Conservation (phyloP, 2,888 invertebrate genomes). For the Ectobius pallidus region DNA sequence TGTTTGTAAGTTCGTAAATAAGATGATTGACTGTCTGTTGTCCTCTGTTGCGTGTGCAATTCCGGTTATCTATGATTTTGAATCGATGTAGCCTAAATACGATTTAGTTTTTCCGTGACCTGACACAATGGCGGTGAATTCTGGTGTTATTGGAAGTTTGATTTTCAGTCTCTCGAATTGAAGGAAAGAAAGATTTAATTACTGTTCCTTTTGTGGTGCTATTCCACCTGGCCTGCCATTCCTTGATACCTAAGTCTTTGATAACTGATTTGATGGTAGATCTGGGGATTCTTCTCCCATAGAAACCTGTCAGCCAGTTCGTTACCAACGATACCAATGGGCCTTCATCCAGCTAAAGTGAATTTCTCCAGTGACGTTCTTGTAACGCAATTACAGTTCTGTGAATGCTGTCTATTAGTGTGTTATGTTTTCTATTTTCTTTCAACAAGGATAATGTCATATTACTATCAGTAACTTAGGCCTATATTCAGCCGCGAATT, state of each 20-base stretch:
- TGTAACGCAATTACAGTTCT: neutral
- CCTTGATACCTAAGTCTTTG: neutral
- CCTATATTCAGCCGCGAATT: too few species aligned
- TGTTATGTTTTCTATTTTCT: neutral
- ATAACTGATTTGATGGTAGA: neutral
- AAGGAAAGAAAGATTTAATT: too few species aligned
- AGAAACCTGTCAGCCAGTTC: neutral
- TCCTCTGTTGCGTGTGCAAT: neutral
- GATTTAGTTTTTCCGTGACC: too few species aligned
- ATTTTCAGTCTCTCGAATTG: too few species aligned
- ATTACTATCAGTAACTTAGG: neutral
- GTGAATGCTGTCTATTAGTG: neutral
- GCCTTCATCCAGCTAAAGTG: neutral
- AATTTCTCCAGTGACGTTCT: neutral
- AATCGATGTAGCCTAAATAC: neutral
- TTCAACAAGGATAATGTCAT: neutral
- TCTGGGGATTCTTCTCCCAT: too few species aligned
- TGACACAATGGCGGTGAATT: too few species aligned
- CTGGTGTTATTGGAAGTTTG: too few species aligned
- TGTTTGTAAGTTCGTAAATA: too few species aligned
- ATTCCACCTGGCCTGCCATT: too few species aligned
- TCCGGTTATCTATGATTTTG: neutral
- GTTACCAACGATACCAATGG: neutral
- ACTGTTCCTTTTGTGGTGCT: too few species aligned
- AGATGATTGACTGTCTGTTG: too few species aligned